These are phyloP conservation scores for Brachyistius frenatus DNA, from an alignment of 2,113 vertebrate species.

Conservation along the genomic window DNA sequence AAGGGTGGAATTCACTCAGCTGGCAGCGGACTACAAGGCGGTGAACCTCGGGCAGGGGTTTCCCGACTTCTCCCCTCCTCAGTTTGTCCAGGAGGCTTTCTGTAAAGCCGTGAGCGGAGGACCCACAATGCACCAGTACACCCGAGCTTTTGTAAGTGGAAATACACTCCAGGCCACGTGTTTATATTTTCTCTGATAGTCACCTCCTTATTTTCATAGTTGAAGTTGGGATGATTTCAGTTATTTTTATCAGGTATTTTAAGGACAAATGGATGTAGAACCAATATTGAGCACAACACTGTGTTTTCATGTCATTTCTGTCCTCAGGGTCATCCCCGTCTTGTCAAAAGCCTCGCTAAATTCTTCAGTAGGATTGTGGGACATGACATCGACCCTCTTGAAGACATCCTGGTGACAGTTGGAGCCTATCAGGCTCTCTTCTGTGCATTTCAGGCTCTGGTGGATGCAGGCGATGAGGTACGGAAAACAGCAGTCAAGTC, in stretches of 20 bases:
- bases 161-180: no score
- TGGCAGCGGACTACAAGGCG: slow-evolving; percentile 84
- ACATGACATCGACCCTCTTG: slow-evolving; percentile 87
- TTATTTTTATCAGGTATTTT: not conserved
- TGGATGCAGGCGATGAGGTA: slow-evolving; percentile 95
- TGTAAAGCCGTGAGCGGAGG: slow-evolving; percentile 80
- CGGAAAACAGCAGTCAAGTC: not conserved
- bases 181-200: not conserved
- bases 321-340: slow-evolving; percentile 89
- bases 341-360: slow-evolving; percentile 90
- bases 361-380: slow-evolving; percentile 89
- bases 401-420: slow-evolving; percentile 92
- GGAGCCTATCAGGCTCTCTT: slow-evolving; percentile 94
- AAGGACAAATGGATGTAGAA: not conserved
- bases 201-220: not conserved
- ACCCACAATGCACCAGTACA: slow-evolving; percentile 92
- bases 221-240: not conserved
- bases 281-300: not conserved
- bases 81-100: slow-evolving; percentile 88
- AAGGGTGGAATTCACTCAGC: slow-evolving; percentile 90
- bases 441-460: slow-evolving; percentile 91
- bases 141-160: slow-evolving; percentile 89
- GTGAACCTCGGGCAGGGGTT: slow-evolving; percentile 97
- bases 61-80: slow-evolving; percentile 91
- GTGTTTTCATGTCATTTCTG: not conserved